Evolutionary conservation across 2,113 vertebrate genomes (phyloP).

Genomic region (Electrona antarctica): DNA sequence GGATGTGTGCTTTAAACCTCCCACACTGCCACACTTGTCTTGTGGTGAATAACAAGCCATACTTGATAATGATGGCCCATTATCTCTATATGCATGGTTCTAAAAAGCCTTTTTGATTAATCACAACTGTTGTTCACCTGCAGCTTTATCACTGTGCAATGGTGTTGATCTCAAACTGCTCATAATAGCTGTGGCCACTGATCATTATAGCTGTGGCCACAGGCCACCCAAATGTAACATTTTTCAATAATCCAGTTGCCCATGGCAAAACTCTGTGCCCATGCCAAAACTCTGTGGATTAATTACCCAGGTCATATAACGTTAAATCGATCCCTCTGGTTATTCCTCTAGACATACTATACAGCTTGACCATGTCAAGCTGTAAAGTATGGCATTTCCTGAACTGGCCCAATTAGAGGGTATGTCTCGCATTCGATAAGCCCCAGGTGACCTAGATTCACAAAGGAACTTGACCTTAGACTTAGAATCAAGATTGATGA

Average conservation of each 20-base stretch:
- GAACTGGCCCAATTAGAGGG: neutral
- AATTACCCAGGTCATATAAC: neutral
- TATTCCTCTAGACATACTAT: neutral
- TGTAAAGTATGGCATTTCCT: neutral
- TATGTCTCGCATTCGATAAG: neutral
- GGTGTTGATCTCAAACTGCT: conserved; percentile 38
- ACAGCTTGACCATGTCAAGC: neutral
- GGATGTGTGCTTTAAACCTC: conserved; percentile 55
- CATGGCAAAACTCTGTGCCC: conserved; percentile 2
- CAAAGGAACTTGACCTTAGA: conserved; percentile 27
- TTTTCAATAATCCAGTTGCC: conserved; percentile 28
- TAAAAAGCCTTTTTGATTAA: conserved; percentile 11
- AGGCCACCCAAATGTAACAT: conserved; percentile 41
- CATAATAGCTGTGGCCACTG: conserved; percentile 54
- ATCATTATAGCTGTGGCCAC: conserved; percentile 49
- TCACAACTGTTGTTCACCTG: neutral
- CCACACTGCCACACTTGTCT: conserved; percentile 57
- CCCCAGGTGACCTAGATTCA: neutral
- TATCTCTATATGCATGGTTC: conserved; percentile 30
- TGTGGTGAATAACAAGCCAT: conserved; percentile 63
- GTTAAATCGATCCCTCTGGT: neutral
- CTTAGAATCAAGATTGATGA: conserved; percentile 24
- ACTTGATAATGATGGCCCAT: conserved; percentile 37
- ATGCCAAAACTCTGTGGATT: neutral
- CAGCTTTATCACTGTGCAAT: conserved; percentile 20